Conservation (phyloP, 2,797 vertebrate genomes). For the Myiothlypis coronata region DNA sequence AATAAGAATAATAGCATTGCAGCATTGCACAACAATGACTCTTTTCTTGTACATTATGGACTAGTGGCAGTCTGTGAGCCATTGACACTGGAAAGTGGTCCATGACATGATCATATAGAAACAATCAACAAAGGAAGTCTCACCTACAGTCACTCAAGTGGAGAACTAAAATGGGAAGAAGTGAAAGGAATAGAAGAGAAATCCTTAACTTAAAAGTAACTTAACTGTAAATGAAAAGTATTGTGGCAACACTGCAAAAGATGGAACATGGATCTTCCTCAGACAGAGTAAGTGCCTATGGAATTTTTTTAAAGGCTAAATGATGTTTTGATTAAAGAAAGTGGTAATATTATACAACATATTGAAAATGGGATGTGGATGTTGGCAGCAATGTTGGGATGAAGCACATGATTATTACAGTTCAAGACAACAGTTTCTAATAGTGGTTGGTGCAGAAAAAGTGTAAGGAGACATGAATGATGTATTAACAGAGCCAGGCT, state of each 20-base stretch:
- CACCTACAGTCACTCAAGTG: rapidly evolving
- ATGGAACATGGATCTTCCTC: not conserved
- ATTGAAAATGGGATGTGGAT: not conserved
- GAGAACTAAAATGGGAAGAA: not conserved
- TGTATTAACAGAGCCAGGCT: not conserved
- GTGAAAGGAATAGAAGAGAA: not conserved
- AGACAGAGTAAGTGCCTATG: not conserved
- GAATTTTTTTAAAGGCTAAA: not conserved
- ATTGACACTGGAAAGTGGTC: not conserved
- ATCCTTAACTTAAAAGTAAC: not conserved
- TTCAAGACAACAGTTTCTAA: not conserved
- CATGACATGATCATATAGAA: not conserved
- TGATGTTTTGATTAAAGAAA: not conserved
- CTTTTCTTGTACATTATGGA: not conserved
- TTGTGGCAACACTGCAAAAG: not conserved
- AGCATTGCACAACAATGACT: not conserved
- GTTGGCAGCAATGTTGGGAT: not conserved
- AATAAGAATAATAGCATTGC: not conserved
- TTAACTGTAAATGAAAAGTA: not conserved
- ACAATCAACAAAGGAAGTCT: not conserved
- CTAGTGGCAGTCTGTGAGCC: not conserved
- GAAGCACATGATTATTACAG: not conserved
- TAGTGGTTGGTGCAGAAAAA: not conserved
- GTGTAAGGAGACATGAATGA: not conserved
- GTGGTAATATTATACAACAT: not conserved